A percentile compares a stretch with the other conserved stretches of the same genome.
These are phyloP conservation scores for Panonychus citri DNA, from an alignment of 1,140 invertebrate genomes.

Conservation along the genomic window DNA sequence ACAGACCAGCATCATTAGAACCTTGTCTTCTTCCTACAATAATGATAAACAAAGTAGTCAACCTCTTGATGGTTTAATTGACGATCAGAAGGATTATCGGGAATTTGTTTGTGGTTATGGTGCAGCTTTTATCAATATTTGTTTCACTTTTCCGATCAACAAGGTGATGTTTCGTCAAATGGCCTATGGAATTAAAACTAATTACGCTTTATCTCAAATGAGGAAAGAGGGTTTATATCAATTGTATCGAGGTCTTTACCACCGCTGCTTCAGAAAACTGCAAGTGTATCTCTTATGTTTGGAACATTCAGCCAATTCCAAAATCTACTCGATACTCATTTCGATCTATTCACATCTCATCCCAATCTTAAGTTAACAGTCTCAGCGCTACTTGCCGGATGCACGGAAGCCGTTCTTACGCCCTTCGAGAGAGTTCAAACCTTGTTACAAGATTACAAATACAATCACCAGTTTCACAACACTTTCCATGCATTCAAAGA, in stretches of 20 bases:
- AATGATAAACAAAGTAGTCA: no score
- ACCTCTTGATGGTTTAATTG: no score
- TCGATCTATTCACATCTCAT: neutral
- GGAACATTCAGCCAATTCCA: slow-evolving; percentile 66
- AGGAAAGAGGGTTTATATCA: slow-evolving; percentile 55
- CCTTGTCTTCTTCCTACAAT: no score
- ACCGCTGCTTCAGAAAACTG: slow-evolving; percentile 74
- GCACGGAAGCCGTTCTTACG: slow-evolving; percentile 54
- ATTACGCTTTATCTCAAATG: slow-evolving; percentile 28
- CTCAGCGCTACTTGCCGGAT: slow-evolving; percentile 46
- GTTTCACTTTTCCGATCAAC: slow-evolving; percentile 79
- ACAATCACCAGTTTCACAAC: slow-evolving; percentile 62
- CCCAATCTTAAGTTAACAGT: slow-evolving; percentile 29
- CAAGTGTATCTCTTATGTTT: slow-evolving; percentile 77
- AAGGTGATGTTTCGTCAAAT: slow-evolving; percentile 96
- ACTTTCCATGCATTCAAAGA: slow-evolving; percentile 56
- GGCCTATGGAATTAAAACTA: slow-evolving; percentile 24
- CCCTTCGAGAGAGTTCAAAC: slow-evolving; percentile 91
- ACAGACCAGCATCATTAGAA: no score
- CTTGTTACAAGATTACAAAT: slow-evolving; percentile 60
- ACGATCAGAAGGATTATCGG: neutral
- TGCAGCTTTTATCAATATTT: slow-evolving; percentile 76
- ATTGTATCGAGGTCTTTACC: slow-evolving; percentile 83
- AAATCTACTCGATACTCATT: slow-evolving; percentile 27
- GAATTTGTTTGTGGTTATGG: slow-evolving; percentile 87